A percentile compares a stretch with the other conserved stretches of the same genome.
These are phyloP conservation scores for Hydractinia symbiolongicarpus DNA, from an alignment of 30 jellyfish, hydroid and myxozoan genomes.

Conservation along the genomic window DNA sequence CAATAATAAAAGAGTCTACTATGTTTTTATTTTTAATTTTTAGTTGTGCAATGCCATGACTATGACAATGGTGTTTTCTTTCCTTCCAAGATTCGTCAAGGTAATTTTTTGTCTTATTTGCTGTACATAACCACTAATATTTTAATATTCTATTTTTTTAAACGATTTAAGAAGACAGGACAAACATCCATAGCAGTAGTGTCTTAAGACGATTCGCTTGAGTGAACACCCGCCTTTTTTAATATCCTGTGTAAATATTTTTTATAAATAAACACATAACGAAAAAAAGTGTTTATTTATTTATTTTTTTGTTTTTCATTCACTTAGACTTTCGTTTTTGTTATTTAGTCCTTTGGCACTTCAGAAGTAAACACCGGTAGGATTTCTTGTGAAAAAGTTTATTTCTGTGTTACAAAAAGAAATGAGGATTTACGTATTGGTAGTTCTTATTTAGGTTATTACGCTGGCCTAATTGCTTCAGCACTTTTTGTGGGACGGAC, in stretches of 20 bases:
- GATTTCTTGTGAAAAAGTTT: not conserved
- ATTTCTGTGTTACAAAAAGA: too few species aligned
- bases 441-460: not conserved
- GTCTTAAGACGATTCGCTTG: too few species aligned
- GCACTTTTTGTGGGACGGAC: conserved; percentile 4
- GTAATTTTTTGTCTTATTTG: not conserved
- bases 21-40: not conserved
- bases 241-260: too few species aligned
- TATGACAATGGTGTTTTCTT: conserved; percentile 13
- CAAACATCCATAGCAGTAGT: too few species aligned
- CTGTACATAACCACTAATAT: too few species aligned
- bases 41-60: conserved; percentile 11
- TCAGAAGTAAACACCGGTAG: conserved; percentile 15
- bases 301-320: too few species aligned
- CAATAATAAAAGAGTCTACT: too few species aligned
- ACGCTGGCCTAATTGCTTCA: conserved; percentile 8
- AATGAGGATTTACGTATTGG: not conserved
- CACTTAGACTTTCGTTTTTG: not conserved
- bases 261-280: too few species aligned
- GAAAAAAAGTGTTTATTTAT: too few species aligned
- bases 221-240: too few species aligned
- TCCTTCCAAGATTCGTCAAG: conserved; percentile 4
- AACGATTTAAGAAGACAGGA: too few species aligned
- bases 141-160: too few species aligned
- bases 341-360: not conserved